Base-by-base conservation (phyloP, 2,888 invertebrate genomes). In the Chalcis sispes region DNA sequence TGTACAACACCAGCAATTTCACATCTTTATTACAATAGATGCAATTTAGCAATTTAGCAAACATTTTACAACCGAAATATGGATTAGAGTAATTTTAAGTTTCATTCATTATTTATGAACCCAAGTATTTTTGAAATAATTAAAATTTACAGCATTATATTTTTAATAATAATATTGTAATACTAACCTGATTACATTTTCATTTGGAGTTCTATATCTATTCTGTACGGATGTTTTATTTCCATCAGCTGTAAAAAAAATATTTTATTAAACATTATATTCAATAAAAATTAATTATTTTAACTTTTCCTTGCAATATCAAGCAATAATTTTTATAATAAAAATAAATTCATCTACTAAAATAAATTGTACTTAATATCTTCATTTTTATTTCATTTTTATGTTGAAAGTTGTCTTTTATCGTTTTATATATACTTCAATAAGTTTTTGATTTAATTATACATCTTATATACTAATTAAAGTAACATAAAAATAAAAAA, bases 111-210 rank as follows among this genome's bases (percentile, higher is more conserved):
- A 7, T 36, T 42, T 15, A 42, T 13, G 7, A 42, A 42, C 15
- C 10, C 10, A 36, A 36, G 5, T 36, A 36, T 4, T 58, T 58
- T 64, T 62, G 29, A 58, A 48, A 54, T 25, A 67, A 48, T 48
- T 70, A 70, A 23, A 18, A 29, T 36, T 54, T 32, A 48, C 13
- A 50, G 27, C n/a, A n/a, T n/a, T n/a, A n/a, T n/a, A 5, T 40
- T 52, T 52, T 5, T 61, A 40, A 42, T 65, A 42, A 32, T 25
- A 13, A 20, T 54, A 56, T 54, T 10, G 18, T 13, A 42, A 23
- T 36, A 87, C 89, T 88, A 87, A 92, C 92, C 92, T 95, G 87
- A 95, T 93, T 59, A 95, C 89, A 87, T 92, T 93, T 83, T 95
- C 94, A 87, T 94, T 94, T 75, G 93, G 94, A 56, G 92, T 91